Conservation (phyloP, 2,797 vertebrate species). For the Malacoraja senta region DNA sequence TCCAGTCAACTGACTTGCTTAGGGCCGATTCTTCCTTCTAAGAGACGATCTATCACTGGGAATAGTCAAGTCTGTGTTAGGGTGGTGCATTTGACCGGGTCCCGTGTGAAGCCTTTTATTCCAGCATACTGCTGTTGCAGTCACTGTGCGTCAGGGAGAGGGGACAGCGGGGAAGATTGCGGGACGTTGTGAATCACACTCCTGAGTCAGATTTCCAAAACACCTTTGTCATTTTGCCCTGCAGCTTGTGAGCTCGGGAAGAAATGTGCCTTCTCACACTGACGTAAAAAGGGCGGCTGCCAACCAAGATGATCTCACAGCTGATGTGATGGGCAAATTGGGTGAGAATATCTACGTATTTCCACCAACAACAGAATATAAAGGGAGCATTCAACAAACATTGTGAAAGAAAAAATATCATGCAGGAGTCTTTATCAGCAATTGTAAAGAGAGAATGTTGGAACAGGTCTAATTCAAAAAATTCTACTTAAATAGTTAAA, state of each 20-base stretch:
- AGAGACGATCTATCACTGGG: not conserved
- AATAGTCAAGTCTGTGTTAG: no score
- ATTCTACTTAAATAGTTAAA: not conserved
- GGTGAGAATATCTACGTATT: not conserved
- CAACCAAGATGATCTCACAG: not conserved
- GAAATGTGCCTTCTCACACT: not conserved
- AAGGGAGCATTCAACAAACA: not conserved
- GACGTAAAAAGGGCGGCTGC: not conserved
- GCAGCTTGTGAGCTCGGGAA: not conserved
- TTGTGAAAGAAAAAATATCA: not conserved
- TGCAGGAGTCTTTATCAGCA: not conserved
- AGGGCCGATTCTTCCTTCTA: not conserved
- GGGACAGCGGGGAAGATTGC: not conserved
- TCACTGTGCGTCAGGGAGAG: not conserved
- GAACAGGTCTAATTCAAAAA: no score
- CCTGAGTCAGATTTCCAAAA: not conserved
- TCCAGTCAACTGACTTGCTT: not conserved
- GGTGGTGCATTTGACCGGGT: not conserved
- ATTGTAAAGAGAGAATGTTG: not conserved
- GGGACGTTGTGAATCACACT: not conserved
- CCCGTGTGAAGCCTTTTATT: not conserved
- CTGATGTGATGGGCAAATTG: not conserved
- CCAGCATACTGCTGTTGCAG: not conserved
- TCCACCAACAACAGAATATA: slow-evolving; percentile 1
- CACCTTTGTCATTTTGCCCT: not conserved